These are phyloP conservation scores for Rhinopomastus cyanomelas DNA, from an alignment of 2,113 vertebrate genomes.

Conservation along the genomic window DNA sequence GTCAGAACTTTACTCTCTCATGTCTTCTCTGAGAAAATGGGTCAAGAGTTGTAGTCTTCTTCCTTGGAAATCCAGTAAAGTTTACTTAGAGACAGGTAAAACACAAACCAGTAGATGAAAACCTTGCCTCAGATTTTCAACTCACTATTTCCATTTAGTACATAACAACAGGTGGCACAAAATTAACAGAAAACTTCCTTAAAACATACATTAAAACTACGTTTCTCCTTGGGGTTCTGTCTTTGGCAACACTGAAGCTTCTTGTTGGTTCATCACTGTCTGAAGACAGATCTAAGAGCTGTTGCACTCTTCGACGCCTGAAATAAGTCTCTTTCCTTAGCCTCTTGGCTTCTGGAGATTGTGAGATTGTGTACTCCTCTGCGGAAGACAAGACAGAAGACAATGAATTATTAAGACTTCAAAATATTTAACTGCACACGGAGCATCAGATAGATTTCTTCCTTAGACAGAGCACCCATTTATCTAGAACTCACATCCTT, in stretches of 20 bases:
- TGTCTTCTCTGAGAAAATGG: background rate
- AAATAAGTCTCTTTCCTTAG: conserved; percentile 58
- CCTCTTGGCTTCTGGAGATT: conserved; percentile 75
- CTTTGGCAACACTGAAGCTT: background rate
- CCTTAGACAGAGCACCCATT: background rate
- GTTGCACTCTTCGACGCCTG: conserved; percentile 70
- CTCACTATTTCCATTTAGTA: background rate
- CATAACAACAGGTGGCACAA: background rate
- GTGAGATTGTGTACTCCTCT: conserved; percentile 69
- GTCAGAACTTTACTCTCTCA: background rate
- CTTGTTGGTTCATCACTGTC: conserved; percentile 69
- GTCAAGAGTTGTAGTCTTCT: background rate
- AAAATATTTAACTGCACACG: background rate
- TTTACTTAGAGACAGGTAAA: background rate
- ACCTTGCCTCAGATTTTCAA: background rate
- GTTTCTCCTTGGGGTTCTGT: conserved; percentile 8
- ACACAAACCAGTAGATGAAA: background rate
- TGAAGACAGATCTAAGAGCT: conserved; percentile 76
- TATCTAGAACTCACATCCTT: background rate
- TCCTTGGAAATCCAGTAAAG: background rate
- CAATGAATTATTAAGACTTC: background rate
- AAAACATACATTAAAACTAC: conserved; percentile 66
- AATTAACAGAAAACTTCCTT: background rate
- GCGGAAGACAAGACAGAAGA: conserved; percentile 2
- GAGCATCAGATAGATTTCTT: background rate